These are phyloP conservation scores for Cotesia typhae DNA, from an alignment of 1,140 invertebrate genomes.

Conservation along the genomic window DNA sequence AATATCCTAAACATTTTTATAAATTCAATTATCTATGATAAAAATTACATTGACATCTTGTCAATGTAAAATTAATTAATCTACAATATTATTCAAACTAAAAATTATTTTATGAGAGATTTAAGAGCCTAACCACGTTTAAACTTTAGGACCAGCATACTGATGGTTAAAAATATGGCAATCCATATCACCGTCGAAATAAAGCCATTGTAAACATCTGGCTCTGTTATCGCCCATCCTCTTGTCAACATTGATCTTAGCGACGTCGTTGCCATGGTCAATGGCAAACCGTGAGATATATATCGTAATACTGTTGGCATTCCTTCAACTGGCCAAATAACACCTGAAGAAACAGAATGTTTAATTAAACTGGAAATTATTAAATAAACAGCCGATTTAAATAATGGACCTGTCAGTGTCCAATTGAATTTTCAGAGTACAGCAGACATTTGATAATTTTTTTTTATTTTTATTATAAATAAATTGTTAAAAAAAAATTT, in stretches of 20 bases:
- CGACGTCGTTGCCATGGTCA: constrained; percentile 91
- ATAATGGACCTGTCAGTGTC: too few species aligned
- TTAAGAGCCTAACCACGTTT: constrained; percentile 72
- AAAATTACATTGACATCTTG: background rate
- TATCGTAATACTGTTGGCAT: constrained; percentile 87
- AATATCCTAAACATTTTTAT: background rate
- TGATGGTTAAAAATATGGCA: constrained; percentile 82
- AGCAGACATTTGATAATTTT: too few species aligned
- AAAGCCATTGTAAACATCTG: constrained; percentile 89
- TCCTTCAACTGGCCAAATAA: constrained; percentile 88
- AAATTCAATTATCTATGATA: constrained; percentile 3
- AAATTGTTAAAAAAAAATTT: too few species aligned
- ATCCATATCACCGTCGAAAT: constrained; percentile 90
- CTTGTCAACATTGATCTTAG: constrained; percentile 88
- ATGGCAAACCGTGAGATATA: constrained; percentile 84
- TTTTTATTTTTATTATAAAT: too few species aligned
- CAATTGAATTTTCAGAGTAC: too few species aligned
- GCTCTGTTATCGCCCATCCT: constrained; percentile 85
- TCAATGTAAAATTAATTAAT: constrained; percentile 11
- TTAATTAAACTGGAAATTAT: too few species aligned
- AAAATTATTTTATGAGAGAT: background rate
- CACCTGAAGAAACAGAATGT: constrained; percentile 66
- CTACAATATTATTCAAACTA: constrained; percentile 29
- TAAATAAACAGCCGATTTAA: too few species aligned
- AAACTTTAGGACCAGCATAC: constrained; percentile 79